Evolutionary conservation across 2,797 vertebrate genomes (phyloP).

Genomic region (Alosa sapidissima): DNA sequence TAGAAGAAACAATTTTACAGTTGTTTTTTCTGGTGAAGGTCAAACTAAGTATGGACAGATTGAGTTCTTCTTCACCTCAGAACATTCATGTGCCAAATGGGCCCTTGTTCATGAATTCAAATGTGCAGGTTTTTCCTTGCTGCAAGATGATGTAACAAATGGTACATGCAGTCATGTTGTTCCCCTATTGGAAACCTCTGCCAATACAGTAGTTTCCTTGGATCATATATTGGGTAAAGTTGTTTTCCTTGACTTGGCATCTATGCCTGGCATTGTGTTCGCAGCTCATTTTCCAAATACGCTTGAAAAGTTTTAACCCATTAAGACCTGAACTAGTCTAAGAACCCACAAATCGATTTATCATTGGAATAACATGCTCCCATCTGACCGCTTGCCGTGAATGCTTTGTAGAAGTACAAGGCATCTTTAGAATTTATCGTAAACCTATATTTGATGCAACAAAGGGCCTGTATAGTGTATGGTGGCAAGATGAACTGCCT

Average conservation of each 20-base stretch:
- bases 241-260: not conserved
- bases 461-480: not conserved
- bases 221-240: not conserved
- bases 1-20: constrained; percentile 43
- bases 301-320: too few species aligned
- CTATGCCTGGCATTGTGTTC: too few species aligned
- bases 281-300: too few species aligned
- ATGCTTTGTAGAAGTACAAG: too few species aligned
- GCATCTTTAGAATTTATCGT: not conserved
- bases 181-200: constrained; percentile 36
- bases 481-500: not conserved
- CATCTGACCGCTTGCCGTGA: too few species aligned
- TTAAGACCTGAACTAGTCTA: too few species aligned
- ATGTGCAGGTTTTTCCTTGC: not conserved
- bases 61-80: constrained; percentile 35
- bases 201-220: constrained; percentile 23
- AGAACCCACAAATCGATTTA: too few species aligned
- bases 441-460: not conserved
- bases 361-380: too few species aligned
- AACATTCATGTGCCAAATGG: constrained; percentile 23
- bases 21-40: constrained; percentile 28
- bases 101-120: constrained; percentile 41
- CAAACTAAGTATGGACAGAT: constrained; percentile 43
- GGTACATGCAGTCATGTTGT: constrained; percentile 41
- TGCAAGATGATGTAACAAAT: constrained; percentile 26